A percentile compares a stretch with the other conserved stretches of the same genome.
Evolutionary conservation across 2,113 vertebrate genomes (phyloP).

Genomic region (Petromus typicus): DNA sequence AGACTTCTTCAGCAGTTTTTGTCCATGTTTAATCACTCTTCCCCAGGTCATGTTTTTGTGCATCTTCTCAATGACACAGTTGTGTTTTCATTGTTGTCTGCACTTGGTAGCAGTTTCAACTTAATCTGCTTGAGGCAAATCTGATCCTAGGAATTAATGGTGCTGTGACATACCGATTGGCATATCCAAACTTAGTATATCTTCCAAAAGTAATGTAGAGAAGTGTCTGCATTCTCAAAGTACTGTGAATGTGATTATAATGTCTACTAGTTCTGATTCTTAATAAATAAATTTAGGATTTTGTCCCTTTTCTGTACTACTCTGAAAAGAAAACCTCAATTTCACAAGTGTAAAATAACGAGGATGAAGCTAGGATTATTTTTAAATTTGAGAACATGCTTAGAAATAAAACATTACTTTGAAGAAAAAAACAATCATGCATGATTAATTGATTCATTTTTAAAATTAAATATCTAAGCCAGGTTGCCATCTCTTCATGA

Average conservation of each 20-base stretch:
- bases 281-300: neutral
- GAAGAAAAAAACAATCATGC: slow-evolving; percentile 5
- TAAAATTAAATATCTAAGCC: neutral
- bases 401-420: slow-evolving; percentile 14
- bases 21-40: neutral
- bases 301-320: neutral
- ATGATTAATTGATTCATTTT: neutral
- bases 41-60: neutral
- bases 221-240: slow-evolving; percentile 2
- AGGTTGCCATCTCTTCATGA: neutral
- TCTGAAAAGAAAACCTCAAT: neutral
- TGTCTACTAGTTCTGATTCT: neutral
- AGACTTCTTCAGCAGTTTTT: neutral
- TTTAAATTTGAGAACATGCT: neutral
- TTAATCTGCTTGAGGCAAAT: neutral
- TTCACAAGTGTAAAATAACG: slow-evolving; percentile 5
- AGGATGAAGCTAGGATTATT: neutral
- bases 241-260: neutral
- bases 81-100: neutral
- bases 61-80: neutral
- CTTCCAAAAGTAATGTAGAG: neutral
- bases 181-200: neutral
- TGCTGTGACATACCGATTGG: neutral
- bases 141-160: neutral
- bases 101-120: neutral